These are phyloP conservation scores for Hyperoplus immaculatus DNA, from an alignment of 2,797 vertebrate genomes.

Conservation along the genomic window DNA sequence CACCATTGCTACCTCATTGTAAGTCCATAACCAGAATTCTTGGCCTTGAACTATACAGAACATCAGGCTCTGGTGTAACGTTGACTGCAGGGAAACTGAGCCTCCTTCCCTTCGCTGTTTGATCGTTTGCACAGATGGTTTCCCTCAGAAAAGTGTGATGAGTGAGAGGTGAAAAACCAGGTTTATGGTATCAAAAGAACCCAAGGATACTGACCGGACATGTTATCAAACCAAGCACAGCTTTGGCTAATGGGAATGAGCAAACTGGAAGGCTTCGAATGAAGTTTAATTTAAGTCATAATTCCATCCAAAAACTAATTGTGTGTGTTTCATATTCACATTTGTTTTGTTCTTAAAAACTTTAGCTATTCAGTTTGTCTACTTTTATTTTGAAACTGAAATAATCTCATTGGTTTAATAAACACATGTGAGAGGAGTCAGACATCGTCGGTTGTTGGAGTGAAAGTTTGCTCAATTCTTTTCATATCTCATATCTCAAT, in stretches of 20 bases:
- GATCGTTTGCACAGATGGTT: slow-evolving; percentile 79
- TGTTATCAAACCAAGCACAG: slow-evolving; percentile 30
- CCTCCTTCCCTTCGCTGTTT: slow-evolving; percentile 57
- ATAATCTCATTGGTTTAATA: not conserved
- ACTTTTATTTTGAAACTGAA: not conserved
- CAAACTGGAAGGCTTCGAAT: slow-evolving; percentile 39
- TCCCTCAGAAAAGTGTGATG: slow-evolving; percentile 70
- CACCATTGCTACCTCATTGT: slow-evolving; percentile 38
- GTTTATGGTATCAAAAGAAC: slow-evolving; percentile 67
- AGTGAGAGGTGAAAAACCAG: slow-evolving; percentile 68
- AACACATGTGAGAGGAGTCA: not conserved
- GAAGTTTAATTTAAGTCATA: slow-evolving; percentile 29
- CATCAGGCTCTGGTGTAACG: slow-evolving; percentile 40
- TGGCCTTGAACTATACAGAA: slow-evolving; percentile 58
- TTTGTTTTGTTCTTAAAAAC: not conserved
- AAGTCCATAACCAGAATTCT: slow-evolving; percentile 46
- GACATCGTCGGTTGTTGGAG: not conserved
- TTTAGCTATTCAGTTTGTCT: not conserved
- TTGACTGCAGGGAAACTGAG: slow-evolving; percentile 41
- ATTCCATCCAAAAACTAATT: not conserved
- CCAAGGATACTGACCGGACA: slow-evolving; percentile 16
- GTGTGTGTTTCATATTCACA: too few relatives aligned
- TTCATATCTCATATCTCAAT: not conserved
- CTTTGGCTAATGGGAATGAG: slow-evolving; percentile 19
- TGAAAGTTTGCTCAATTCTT: not conserved